Evolutionary conservation across 2,888 invertebrate genomes (phyloP).

Genomic region (Stictocephala bisonia): DNA sequence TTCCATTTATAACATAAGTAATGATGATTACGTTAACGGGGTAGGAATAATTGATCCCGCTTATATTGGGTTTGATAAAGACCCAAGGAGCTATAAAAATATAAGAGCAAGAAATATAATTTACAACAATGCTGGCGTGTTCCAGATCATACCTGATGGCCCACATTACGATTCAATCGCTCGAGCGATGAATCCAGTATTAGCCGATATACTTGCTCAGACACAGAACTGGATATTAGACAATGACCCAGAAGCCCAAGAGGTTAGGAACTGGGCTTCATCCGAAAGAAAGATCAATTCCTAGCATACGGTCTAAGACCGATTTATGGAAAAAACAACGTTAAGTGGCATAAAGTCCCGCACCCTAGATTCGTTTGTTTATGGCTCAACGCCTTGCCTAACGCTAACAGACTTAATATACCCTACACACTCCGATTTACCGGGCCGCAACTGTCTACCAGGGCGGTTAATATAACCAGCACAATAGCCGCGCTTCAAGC

Average conservation of each 20-base stretch:
- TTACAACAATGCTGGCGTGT: neutral
- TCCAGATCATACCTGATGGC: neutral
- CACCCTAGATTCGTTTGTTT: neutral
- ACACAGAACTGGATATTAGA: neutral
- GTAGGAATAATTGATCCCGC: neutral
- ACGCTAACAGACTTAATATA: neutral
- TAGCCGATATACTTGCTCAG: neutral
- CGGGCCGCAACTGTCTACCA: too few relatives aligned
- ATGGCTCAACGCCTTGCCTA: neutral
- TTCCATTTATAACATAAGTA: neutral
- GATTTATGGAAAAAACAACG: neutral
- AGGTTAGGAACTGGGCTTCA: neutral
- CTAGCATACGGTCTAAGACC: neutral
- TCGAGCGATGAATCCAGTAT: neutral
- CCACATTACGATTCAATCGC: neutral
- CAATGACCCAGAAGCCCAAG: neutral
- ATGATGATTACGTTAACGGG: neutral
- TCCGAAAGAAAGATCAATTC: neutral
- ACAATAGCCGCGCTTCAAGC: too few relatives aligned
- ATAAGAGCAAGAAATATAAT: neutral
- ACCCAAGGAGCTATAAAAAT: neutral
- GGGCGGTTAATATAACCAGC: too few relatives aligned
- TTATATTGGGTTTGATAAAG: neutral
- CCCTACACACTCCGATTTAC: slow-evolving; percentile 4
- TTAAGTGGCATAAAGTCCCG: neutral